Percentiles rank a stretch among this genome's conserved stretches.
These are phyloP conservation scores for Nemurella pictetii DNA, from an alignment of 2,888 invertebrate genomes.

Conservation along the genomic window DNA sequence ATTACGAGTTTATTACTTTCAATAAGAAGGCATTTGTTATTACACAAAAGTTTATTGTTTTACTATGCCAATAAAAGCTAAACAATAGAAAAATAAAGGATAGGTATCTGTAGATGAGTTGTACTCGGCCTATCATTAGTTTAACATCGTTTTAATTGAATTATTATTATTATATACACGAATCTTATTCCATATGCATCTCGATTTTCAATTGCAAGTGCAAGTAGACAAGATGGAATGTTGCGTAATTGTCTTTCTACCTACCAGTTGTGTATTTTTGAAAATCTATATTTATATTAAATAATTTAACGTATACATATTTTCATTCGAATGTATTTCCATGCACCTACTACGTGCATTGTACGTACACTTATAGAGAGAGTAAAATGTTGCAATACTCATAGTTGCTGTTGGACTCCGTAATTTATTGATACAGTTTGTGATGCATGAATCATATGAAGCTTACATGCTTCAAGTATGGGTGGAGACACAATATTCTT, in stretches of 20 bases:
- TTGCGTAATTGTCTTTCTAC: neutral
- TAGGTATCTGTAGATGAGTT: neutral
- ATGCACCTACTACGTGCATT: neutral
- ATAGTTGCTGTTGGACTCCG: neutral
- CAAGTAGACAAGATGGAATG: neutral
- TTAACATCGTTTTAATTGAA: neutral
- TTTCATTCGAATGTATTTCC: neutral
- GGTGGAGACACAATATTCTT: neutral
- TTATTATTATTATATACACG: neutral
- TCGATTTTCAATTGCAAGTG: neutral
- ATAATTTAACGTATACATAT: no score
- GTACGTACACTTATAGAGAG: neutral
- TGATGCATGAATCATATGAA: neutral
- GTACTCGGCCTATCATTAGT: neutral
- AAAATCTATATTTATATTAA: neutral
- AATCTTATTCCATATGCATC: neutral
- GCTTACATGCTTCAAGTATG: neutral
- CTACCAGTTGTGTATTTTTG: neutral
- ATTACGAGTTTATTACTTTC: neutral
- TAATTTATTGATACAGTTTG: neutral
- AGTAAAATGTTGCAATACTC: neutral
- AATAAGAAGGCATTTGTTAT: neutral
- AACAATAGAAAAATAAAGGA: neutral
- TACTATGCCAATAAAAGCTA: neutral
- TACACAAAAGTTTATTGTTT: neutral